phyloP scores from a whole-genome alignment of 2,113 vertebrate species.

The Ardeotis arabs region DNA sequence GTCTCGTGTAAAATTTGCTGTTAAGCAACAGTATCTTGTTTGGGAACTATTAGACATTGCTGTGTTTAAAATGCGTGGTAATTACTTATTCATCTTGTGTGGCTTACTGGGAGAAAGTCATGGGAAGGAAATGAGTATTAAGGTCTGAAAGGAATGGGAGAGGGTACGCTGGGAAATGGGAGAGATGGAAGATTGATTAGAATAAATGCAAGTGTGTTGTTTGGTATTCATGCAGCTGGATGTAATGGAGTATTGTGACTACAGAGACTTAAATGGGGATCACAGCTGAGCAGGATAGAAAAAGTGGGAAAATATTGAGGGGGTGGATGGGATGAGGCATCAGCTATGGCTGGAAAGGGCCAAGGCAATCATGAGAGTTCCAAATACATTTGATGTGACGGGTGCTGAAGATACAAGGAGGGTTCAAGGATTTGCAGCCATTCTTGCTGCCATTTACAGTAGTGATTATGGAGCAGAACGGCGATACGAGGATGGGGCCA shows the following conservation, averaged over 20 bases:
- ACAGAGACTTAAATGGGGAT: not conserved
- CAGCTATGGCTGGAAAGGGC: not conserved
- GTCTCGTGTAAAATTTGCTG: not conserved
- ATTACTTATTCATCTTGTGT: not conserved
- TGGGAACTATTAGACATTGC: not conserved
- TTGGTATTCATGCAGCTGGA: not conserved
- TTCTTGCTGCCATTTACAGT: not conserved
- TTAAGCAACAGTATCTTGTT: not conserved
- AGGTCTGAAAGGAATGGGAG: not conserved
- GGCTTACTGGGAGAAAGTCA: not conserved
- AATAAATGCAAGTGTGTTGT: not conserved
- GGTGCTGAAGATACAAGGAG: not conserved
- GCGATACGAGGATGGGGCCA: not conserved
- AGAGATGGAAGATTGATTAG: not conserved
- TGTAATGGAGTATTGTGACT: not conserved
- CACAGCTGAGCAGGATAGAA: not conserved
- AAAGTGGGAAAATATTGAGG: not conserved
- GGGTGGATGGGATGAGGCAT: no score
- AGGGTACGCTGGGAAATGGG: not conserved
- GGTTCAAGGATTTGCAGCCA: not conserved
- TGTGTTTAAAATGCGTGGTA: not conserved
- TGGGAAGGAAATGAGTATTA: not conserved
- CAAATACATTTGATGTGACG: not conserved
- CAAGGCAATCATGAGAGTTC: not conserved
- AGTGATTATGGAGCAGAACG: not conserved